Evolutionary conservation across 2,888 invertebrate species (phyloP), one percentile per base, ranked within the genome.

Genomic region (Exephanes ischioxanthus): DNA sequence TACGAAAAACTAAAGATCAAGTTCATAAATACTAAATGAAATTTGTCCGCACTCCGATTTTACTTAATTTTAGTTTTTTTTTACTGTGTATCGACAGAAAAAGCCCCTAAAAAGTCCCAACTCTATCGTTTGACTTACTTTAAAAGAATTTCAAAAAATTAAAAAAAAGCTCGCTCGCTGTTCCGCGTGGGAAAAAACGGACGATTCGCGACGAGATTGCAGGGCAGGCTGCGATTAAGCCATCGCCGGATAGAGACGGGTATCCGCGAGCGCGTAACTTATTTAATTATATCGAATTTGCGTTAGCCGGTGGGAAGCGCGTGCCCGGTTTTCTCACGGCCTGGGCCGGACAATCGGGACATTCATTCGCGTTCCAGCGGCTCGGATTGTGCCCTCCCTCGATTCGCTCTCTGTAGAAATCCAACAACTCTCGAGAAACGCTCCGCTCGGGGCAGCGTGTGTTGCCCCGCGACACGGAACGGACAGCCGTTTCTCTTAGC

Each of bases 211-310:
- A 51, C 51, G 30, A n/a, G 33, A 66, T 45, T 45, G 45, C 45
- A 3, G 37, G 6, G 19, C 37, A 4, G 2, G 6, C n/a, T 30
- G 14, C 51, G 67, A 77, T 77, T 67, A 66, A 77, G 66, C 53
- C 37, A 55, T 77, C 33, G 33, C 26, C 26, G 37, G 76, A 67
- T 55, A 37, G 66, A 63, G 41, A 67, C 67, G 67, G 9, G 73
- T n/a, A 37, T 67, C 55, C 45, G 55, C 76, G 72, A 53, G 73
- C 63, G 80, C 80, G 26, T 86, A 58, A 78, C 80, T 86, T 72
- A 86, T 89, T 91, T 91, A 92, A 92, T 92, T 92, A 92, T 88
- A 90, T 89, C 89, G 91, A 90, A 91, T 91, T 89, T 89, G 89
- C 89, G 89, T 86, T 63, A 48, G 16, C 37, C 75, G 79, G 87